Evolutionary conservation across 2,888 invertebrate genomes (phyloP), one percentile per base, ranked within the genome.

Genomic region (Chrysodeixis includens): DNA sequence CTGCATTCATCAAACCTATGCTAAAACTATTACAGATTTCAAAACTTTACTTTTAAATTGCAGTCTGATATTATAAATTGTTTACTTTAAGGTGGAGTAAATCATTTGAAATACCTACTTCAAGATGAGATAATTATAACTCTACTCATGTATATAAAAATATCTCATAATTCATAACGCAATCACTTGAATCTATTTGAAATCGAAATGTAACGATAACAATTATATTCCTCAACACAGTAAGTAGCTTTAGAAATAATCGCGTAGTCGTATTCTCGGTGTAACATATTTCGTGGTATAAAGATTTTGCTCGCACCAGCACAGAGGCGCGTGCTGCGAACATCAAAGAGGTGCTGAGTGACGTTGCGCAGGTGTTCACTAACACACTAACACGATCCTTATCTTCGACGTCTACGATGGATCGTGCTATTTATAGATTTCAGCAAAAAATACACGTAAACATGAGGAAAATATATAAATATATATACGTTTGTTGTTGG

Each of bases 281-380:
- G 35, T 30, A 53, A 26, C 16, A 6, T n/a, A 46, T 56, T 54
- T 49, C 32, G 3, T 35, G 30, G 22, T 46, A 32, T 4, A 49
- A 60, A 30, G 9, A 56, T 58, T 67, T 62, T 63, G 53, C 64
- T 55, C 16, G 26, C 14, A 44, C 44, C 2, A 26, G 26, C 6
- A 26, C 26, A 40, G 35, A 55, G 71, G 66, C 53, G 65, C 65
- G 72, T 74, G 70, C 72, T 78, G 82, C 84, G 56, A 81, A 77
- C 79, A 78, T 85, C 79, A 81, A 85, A 82, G 80, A 66, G 59
- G 76, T 70, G 86, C 67, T 79, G 83, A 86, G 74, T 64, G 76
- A 56, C 66, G 71, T 57, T 78, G 79, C 75, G 81, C 86, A 83
- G 81, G 57, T 81, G 76, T 69, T 7, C 49, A 26, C 3, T 26